Percentiles rank a stretch among this genome's conserved stretches.
Evolutionary conservation across 2,797 vertebrate species (phyloP).

Genomic region (Schizopygopsis malacanthus): DNA sequence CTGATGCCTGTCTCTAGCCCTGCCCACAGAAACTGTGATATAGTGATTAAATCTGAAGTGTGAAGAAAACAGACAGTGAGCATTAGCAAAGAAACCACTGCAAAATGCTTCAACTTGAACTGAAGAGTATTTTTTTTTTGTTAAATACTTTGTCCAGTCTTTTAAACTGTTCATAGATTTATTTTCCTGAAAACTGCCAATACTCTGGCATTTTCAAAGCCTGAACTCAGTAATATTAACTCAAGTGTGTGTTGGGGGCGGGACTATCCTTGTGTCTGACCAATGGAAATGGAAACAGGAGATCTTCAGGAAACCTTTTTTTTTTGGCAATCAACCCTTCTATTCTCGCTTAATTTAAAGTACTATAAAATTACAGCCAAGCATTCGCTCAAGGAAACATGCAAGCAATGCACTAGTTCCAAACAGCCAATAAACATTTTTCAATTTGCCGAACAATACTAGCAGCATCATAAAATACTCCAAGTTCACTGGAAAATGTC

Average conservation of each 20-base stretch:
- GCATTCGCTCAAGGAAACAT: not conserved
- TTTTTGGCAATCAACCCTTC: too few relatives aligned
- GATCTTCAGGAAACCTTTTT: not conserved
- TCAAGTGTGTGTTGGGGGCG: not conserved
- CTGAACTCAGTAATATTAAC: not conserved
- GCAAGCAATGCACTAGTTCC: not conserved
- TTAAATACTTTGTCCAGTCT: not conserved
- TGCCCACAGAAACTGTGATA: conserved; percentile 9
- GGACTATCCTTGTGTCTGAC: too few relatives aligned
- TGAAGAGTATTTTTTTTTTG: not conserved
- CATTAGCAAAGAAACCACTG: conserved; percentile 15
- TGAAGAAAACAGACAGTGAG: conserved; percentile 18
- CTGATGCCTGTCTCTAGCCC: conserved; percentile 3
- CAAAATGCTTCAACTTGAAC: not conserved
- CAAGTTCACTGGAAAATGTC: conserved; percentile 27
- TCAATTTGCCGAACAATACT: conserved; percentile 17
- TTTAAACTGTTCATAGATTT: not conserved
- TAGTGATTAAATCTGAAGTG: conserved; percentile 21
- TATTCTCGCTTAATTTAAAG: not conserved
- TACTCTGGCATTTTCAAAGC: not conserved
- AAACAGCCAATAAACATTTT: conserved; percentile 20
- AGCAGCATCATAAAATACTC: conserved; percentile 12
- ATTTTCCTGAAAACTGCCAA: not conserved
- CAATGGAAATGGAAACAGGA: not conserved
- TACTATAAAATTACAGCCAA: not conserved